Evolutionary conservation across 2,888 invertebrate genomes (phyloP), one percentile per base, ranked within the genome.

Genomic region (Cheilosia soror): DNA sequence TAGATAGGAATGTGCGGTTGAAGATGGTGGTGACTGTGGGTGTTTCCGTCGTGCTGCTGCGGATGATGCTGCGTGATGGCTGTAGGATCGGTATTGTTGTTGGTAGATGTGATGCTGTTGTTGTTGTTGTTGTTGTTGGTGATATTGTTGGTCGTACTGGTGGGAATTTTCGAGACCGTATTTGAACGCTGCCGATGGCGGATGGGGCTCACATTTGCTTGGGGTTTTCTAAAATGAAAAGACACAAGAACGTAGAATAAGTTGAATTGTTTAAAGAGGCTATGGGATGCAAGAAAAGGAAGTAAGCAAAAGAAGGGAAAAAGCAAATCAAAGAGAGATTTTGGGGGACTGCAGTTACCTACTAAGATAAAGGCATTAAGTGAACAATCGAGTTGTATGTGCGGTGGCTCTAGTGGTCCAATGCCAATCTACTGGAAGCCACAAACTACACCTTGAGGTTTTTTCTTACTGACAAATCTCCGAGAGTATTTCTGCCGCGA

Each of bases 1-100:
- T 94, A 94, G 87, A 94, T 93, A 87, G 87, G 94, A 93, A 91
- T 94, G 93, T 88, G 94, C 79, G 91, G 91, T 87, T 91, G 92
- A 83, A 89, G 90, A 72, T 87, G 89, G 47, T 80, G 79, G 87
- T 88, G 88, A 77, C 82, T 87, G 55, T 75, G 78, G 71, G 51
- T 77, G 87, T 89, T 89, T 63, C 89, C 87, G 66, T 89, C 88
- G 75, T 89, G 88, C 73, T 89, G 88, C 42, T 49, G 83, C n/a
- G 29, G 81, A 81, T 76, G 82, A 68, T 68, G 83, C 68, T 83
- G 83, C 60, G 60, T 73, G 72, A 51, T 83, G 73, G 51, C 72
- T 60, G 83, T 78, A 73, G 66, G 62, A 73, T 83, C 83, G 55
- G 57, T 63, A 83, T 60, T 83, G 71, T 44, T 77, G 73, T 87